Evolutionary conservation across 35 echinoderm and acorn worm species (phyloP), one percentile per base, ranked within the genome.

Genomic region (Strongylocentrotus purpuratus): DNA sequence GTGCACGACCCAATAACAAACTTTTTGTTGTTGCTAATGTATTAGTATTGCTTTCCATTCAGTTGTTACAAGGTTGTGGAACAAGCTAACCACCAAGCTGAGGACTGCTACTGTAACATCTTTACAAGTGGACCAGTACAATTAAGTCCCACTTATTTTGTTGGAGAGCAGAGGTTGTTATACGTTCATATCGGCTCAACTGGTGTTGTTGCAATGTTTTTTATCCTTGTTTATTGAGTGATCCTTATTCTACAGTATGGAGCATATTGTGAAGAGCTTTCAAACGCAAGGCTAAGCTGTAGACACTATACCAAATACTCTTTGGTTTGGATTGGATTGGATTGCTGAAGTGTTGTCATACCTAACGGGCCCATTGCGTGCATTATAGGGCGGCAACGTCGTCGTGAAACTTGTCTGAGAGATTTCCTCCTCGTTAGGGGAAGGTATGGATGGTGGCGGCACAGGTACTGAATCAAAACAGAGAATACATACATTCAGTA

Each of bases 331-430:
- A 41, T 41, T 41, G 35, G 35, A 41, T 41, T 41, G 35, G 35
- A 41, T 41, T 41, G 35, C 18, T 32, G n/a, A 35, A 10, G 20
- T 31, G 0, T 35, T 89, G 25, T 47, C 32, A 9, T 58, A 93
- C 91, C 91, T 93, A 17, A 48, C 31, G 13, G 91, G 91, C 2
- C 91, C 91, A 93, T 93, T 93, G 46, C 91, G 45, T n/a, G 17
- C 91, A 93, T 93, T 13, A 31, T 31, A 93, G 45, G 5, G 5
- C 20, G 17, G 91, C 9, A 93, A 20, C 10, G 31, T 58, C 5
- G 31, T 55, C 5, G 91, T 58, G 31, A 93, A 93, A 7, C 91
- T 93, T 5, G 33, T 92, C 28, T 92, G 4, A 12, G 8, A n/a
- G 90, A 92, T 92, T 12, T 0, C 90, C 17, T 46, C 90, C 10